A percentile compares a stretch with the other conserved stretches of the same genome.
phyloP scores from a whole-genome alignment of 2,888 invertebrate species.

The Lasioglossum calceatum region DNA sequence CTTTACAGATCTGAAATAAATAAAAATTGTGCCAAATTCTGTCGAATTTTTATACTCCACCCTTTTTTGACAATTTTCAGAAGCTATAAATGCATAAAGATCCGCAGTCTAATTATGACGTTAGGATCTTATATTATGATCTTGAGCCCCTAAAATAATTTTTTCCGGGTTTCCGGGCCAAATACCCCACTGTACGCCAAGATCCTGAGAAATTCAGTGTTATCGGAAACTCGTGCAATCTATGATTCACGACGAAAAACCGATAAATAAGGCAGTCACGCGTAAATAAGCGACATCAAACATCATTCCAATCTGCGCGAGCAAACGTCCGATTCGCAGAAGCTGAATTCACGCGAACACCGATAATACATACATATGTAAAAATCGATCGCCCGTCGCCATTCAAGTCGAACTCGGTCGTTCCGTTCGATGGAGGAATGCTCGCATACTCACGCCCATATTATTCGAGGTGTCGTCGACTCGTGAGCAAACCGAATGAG shows the following conservation, averaged over 20 bases:
- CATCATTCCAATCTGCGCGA: constrained; percentile 38
- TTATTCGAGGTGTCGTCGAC: background rate
- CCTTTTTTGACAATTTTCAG: no score
- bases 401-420: constrained; percentile 15
- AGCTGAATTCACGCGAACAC: background rate
- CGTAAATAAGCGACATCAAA: constrained; percentile 43
- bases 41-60: no score
- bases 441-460: background rate
- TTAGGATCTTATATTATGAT: no score
- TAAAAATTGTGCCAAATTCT: no score
- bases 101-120: no score
- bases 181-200: no score
- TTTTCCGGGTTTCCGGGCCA: no score
- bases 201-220: constrained; percentile 2
- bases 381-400: constrained; percentile 61
- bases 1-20: no score
- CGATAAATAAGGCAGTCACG: constrained; percentile 46
- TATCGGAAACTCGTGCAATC: constrained; percentile 37
- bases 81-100: no score
- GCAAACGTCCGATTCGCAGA: constrained; percentile 45
- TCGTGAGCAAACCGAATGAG: background rate
- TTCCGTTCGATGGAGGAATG: constrained; percentile 13
- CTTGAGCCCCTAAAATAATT: no score
- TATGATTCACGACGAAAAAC: background rate
- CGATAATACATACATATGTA: constrained; percentile 28